Evolutionary conservation across 1,140 invertebrate genomes (phyloP).

Genomic region (Pomacea maculata): DNA sequence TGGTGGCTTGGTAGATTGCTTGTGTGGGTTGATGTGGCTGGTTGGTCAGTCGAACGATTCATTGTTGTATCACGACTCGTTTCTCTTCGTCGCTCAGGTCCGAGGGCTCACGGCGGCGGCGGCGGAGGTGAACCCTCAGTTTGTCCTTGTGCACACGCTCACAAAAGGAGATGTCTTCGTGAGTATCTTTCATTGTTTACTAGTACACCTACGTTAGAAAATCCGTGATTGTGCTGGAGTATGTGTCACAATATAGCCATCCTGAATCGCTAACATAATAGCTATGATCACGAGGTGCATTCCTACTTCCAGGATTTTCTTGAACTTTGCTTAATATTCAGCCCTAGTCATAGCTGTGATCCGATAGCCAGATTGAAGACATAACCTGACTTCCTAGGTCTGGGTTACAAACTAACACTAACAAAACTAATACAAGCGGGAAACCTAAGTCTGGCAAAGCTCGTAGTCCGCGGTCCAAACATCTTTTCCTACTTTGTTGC

Average conservation of each 20-base stretch:
- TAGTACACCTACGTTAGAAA: background rate
- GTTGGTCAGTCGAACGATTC: slow-evolving; percentile 9
- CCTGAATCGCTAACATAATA: too few species aligned
- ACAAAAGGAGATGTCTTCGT: slow-evolving; percentile 54
- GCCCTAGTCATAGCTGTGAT: too few species aligned
- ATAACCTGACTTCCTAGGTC: too few species aligned
- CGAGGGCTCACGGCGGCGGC: slow-evolving; percentile 31
- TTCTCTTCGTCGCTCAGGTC: background rate
- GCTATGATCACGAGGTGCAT: too few species aligned
- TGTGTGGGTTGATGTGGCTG: background rate
- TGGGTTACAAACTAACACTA: too few species aligned
- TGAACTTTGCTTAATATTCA: too few species aligned
- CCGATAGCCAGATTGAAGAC: too few species aligned
- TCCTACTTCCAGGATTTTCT: too few species aligned
- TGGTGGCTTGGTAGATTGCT: too few species aligned
- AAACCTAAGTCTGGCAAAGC: background rate
- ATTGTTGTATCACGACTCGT: background rate
- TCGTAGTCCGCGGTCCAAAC: background rate
- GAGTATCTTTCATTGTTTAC: slow-evolving; percentile 18
- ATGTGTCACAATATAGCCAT: too few species aligned
- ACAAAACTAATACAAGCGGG: background rate
- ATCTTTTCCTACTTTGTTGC: background rate
- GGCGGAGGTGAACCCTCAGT: slow-evolving; percentile 41
- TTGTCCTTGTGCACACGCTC: slow-evolving; percentile 49
- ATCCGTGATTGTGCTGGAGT: background rate